A percentile compares a stretch with the other conserved stretches of the same genome.
Evolutionary conservation across 2,797 vertebrate genomes (phyloP).

Genomic region (Thunnus albacares): DNA sequence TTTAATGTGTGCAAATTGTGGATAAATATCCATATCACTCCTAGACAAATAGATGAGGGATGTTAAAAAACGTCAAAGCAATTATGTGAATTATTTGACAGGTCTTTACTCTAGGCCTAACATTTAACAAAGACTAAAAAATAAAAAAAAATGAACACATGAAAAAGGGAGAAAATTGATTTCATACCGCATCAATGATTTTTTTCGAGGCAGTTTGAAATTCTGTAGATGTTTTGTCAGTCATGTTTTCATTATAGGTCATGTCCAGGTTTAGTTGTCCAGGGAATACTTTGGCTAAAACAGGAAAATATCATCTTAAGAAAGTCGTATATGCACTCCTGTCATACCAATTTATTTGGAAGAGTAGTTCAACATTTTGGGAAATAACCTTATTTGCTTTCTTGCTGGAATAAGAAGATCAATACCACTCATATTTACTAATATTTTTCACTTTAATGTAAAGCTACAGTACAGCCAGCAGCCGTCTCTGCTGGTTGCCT

Average conservation of each 20-base stretch:
- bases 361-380: background rate
- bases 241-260: accelerated
- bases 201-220: accelerated
- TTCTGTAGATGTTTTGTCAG: accelerated
- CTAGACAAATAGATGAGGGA: background rate
- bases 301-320: conserved; percentile 17
- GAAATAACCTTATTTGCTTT: background rate
- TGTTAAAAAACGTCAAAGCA: background rate
- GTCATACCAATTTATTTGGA: background rate
- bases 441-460: background rate
- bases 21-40: background rate
- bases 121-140: background rate
- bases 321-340: background rate
- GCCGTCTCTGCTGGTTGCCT: background rate
- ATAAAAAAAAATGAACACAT: background rate
- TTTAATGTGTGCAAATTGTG: background rate
- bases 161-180: background rate
- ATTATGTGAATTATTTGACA: background rate
- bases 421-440: background rate
- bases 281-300: conserved; percentile 76
- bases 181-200: conserved; percentile 26
- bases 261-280: accelerated
- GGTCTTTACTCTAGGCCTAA: background rate
- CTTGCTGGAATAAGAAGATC: background rate
- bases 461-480: background rate